phyloP scores from a whole-genome alignment of 1,140 invertebrate species.

The Drosophila mauritiana region DNA sequence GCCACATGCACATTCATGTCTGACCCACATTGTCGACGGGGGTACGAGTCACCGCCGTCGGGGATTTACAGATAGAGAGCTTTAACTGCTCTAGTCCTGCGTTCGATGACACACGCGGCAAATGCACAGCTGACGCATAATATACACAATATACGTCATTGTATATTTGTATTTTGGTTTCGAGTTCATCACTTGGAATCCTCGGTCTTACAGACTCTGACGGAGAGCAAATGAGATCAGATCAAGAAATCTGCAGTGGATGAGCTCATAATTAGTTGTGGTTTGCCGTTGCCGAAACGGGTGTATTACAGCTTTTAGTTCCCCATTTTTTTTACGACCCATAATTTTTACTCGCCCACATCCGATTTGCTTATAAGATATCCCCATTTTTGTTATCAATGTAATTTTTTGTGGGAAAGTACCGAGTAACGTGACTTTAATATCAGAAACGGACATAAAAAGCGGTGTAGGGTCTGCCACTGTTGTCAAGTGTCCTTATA shows the following conservation, averaged over 20 bases:
- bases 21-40: constrained; percentile 75
- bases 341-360: too few relatives aligned
- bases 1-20: constrained; percentile 81
- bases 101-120: constrained; percentile 68
- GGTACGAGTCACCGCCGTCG: constrained; percentile 70
- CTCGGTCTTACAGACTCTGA: background rate
- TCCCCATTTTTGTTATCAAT: too few relatives aligned
- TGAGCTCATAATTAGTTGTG: too few relatives aligned
- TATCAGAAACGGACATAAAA: too few relatives aligned
- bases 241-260: constrained; percentile 6
- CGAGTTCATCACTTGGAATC: constrained; percentile 44
- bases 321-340: too few relatives aligned
- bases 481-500: constrained; percentile 71
- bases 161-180: constrained; percentile 28
- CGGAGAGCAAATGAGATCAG: constrained; percentile 21
- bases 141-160: constrained; percentile 50
- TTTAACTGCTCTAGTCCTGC: constrained; percentile 39
- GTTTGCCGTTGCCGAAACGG: too few relatives aligned
- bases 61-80: constrained; percentile 36
- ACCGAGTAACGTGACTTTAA: too few relatives aligned
- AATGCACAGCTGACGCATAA: constrained; percentile 63
- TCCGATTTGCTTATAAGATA: too few relatives aligned
- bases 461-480: constrained; percentile 12
- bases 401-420: too few relatives aligned
- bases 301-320: too few relatives aligned